These are phyloP conservation scores for Thymallus thymallus DNA, from an alignment of 2,113 vertebrate genomes.

Conservation along the genomic window DNA sequence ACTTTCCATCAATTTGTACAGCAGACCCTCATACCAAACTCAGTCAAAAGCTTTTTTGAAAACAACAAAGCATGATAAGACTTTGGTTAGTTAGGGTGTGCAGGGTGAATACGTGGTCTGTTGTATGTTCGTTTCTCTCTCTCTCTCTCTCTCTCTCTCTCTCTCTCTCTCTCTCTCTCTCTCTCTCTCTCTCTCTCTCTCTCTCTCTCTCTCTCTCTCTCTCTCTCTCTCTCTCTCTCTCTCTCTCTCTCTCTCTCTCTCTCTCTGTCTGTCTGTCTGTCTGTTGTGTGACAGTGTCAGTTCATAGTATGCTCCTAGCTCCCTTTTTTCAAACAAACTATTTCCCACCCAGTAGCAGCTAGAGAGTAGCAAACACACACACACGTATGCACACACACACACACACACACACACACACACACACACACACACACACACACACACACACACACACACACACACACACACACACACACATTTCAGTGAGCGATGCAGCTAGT, in stretches of 20 bases:
- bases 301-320: neutral
- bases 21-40: no score
- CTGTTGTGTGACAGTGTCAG: neutral
- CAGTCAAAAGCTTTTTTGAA: no score
- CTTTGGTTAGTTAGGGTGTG: no score
- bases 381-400: no score
- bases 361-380: no score
- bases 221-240: neutral
- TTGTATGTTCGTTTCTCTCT: fast-evolving
- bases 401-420: no score
- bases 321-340: neutral
- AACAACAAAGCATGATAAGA: no score
- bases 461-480: no score
- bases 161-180: neutral
- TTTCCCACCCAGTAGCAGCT: neutral
- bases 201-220: neutral
- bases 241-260: neutral
- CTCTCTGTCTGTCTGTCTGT: neutral
- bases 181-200: neutral
- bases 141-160: neutral
- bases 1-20: no score
- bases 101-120: no score
- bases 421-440: no score
- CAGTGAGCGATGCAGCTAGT: neutral
- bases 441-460: no score